These are phyloP conservation scores for Ageneiosus marmoratus DNA, from an alignment of 2,113 vertebrate genomes.

Conservation along the genomic window DNA sequence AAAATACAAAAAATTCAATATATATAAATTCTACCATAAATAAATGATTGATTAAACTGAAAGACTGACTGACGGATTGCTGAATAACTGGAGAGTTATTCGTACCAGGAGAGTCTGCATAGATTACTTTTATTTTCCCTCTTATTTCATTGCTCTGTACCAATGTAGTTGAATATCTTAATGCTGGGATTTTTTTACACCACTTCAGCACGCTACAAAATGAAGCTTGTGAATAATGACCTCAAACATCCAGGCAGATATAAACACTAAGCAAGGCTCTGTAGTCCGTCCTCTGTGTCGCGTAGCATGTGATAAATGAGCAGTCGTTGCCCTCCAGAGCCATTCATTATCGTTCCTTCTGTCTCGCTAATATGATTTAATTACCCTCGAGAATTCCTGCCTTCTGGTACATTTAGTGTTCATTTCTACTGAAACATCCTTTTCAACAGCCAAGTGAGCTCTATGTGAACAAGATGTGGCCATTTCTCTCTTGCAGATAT, in stretches of 20 bases:
- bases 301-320: neutral
- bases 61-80: neutral
- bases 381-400: conserved; percentile 16
- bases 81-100: neutral
- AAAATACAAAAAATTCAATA: neutral
- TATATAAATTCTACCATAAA: neutral
- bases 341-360: conserved; percentile 24
- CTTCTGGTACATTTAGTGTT: conserved; percentile 42
- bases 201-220: neutral
- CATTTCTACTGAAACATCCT: neutral
- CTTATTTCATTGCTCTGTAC: neutral
- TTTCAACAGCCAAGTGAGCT: neutral
- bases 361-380: conserved; percentile 29
- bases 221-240: neutral
- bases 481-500: neutral
- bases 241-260: conserved; percentile 13
- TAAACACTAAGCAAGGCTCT: neutral
- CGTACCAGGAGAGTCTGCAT: neutral
- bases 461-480: neutral
- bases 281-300: neutral
- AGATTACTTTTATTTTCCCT: neutral
- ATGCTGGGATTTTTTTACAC: neutral
- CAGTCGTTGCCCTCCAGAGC: conserved; percentile 18
- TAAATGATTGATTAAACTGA: neutral
- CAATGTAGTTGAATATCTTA: neutral